Conservation (phyloP, 1,140 invertebrate species). For the Tetragonula clypearis region DNA sequence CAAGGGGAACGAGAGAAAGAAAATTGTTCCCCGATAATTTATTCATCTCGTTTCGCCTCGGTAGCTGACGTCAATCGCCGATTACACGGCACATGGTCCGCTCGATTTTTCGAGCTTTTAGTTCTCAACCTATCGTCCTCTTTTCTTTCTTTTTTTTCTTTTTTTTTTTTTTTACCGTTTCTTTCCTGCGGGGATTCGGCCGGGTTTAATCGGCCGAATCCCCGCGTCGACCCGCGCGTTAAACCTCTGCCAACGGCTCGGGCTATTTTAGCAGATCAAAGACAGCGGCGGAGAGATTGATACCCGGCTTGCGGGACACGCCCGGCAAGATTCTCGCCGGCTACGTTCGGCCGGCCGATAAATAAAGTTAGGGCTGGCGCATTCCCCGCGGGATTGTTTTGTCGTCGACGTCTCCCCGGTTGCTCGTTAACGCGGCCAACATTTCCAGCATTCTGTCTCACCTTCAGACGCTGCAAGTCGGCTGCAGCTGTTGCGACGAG, state of each 20-base stretch:
- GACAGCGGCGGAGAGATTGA: constrained; percentile 64
- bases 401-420: constrained; percentile 42
- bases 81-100: background rate
- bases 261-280: constrained; percentile 69
- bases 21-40: constrained; percentile 14
- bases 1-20: background rate
- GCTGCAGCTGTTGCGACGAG: constrained; percentile 29
- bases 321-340: constrained; percentile 46
- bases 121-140: background rate
- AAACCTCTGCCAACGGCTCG: constrained; percentile 58
- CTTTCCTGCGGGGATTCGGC: constrained; percentile 8
- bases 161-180: background rate
- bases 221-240: constrained; percentile 50
- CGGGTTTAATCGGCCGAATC: constrained; percentile 65
- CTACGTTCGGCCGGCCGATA: constrained; percentile 47
- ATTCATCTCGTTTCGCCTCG: too few relatives aligned
- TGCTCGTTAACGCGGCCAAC: constrained; percentile 67
- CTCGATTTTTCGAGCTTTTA: background rate
- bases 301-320: constrained; percentile 57
- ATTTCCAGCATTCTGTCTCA: constrained; percentile 60
- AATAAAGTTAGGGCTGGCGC: constrained; percentile 56
- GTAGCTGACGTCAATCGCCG: background rate
- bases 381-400: constrained; percentile 61
- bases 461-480: constrained; percentile 9
- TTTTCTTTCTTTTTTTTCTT: background rate